Evolutionary conservation across 92 coral and sea anemone species (phyloP).

Genomic region (Bergia puertoricense): DNA sequence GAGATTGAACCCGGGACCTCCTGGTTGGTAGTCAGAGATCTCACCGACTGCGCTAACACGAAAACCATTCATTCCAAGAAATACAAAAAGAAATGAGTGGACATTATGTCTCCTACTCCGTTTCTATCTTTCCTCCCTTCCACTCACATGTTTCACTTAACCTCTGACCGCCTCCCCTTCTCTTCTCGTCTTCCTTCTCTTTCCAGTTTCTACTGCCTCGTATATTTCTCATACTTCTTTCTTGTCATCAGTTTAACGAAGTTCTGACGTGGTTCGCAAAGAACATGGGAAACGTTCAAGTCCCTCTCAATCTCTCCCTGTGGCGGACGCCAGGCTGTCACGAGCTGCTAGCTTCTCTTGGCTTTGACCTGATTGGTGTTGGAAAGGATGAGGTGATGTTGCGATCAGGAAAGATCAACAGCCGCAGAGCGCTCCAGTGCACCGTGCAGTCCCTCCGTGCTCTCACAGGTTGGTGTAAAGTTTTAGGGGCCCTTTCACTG

Average conservation of each 20-base stretch:
- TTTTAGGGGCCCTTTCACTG: not conserved
- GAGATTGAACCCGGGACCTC: too few species aligned
- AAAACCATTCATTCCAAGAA: too few species aligned
- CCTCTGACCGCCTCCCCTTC: not conserved
- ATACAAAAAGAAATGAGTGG: too few species aligned
- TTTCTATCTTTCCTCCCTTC: too few species aligned
- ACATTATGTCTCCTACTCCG: too few species aligned
- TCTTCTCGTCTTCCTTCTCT: not conserved
- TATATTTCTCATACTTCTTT: not conserved
- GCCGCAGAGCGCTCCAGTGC: constrained; percentile 94
- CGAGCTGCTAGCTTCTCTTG: constrained; percentile 97
- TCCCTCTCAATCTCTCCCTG: constrained; percentile 81
- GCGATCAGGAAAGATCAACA: constrained; percentile 91
- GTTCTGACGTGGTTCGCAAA: constrained; percentile 89
- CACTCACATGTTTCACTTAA: not conserved
- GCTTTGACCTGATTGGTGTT: constrained; percentile 96
- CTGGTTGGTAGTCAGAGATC: too few species aligned
- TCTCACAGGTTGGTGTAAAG: constrained; percentile 69
- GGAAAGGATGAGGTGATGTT: constrained; percentile 98
- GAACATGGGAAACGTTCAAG: constrained; percentile 92
- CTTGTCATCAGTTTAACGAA: constrained; percentile 71
- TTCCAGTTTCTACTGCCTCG: not conserved
- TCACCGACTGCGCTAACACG: too few species aligned
- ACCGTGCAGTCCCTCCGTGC: constrained; percentile 91
- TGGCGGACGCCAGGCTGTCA: constrained; percentile 98